Conservation (phyloP, 2,113 vertebrate genomes). For the Tupaia tana region DNA sequence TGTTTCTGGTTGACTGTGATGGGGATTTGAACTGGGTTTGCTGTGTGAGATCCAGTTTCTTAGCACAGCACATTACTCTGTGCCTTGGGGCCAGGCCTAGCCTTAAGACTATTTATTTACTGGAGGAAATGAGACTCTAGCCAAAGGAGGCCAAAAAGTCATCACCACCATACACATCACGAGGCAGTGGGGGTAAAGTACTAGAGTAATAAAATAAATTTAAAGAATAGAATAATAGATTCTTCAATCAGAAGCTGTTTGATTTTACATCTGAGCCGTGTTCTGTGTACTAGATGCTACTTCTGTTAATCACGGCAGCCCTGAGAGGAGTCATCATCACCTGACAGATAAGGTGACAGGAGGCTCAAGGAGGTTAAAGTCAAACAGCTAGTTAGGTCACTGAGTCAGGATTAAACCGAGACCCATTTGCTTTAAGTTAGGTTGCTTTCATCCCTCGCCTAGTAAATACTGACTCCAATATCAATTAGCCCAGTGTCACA, state of each 20-base stretch:
- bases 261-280: background rate
- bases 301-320: background rate
- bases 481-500: background rate
- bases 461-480: background rate
- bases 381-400: background rate
- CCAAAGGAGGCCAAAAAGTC: background rate
- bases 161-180: background rate
- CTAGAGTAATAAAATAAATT: background rate
- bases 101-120: background rate
- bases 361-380: background rate
- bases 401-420: background rate
- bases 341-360: background rate
- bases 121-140: background rate
- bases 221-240: background rate
- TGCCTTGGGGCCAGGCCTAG: background rate
- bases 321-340: background rate
- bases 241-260: background rate
- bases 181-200: background rate
- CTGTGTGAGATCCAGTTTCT: too few species aligned
- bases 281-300: background rate
- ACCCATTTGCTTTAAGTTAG: background rate
- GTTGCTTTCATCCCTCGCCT: background rate
- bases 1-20: too few species aligned
- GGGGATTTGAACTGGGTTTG: too few species aligned
- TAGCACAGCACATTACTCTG: too few species aligned